Conservation (phyloP, 2,888 invertebrate species). For the Catocala fraxini region DNA sequence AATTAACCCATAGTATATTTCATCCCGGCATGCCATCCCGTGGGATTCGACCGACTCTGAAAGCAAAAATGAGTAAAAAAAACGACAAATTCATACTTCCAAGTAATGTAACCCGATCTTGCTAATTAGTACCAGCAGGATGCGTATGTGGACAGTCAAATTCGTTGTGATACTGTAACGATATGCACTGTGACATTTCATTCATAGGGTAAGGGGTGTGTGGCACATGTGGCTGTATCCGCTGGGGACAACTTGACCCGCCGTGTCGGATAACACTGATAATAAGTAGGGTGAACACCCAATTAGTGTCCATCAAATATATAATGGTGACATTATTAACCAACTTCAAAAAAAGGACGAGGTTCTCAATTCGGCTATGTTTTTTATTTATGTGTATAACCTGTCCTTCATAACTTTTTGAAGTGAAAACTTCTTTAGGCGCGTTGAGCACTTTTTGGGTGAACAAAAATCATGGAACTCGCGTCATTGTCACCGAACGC, state of each 20-base stretch:
- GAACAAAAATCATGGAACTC: no score
- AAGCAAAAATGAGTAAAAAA: not conserved
- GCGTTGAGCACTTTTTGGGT: no score
- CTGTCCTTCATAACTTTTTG: no score
- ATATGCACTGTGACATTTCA: slow-evolving; percentile 38
- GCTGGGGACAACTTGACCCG: slow-evolving; percentile 39
- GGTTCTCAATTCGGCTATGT: no score
- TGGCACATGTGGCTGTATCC: slow-evolving; percentile 42
- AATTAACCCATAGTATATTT: no score
- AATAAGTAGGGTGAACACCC: slow-evolving; percentile 29
- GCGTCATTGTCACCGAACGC: no score
- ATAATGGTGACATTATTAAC: not conserved
- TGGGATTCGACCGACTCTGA: no score
- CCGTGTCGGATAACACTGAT: slow-evolving; percentile 27
- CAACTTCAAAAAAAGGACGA: no score
- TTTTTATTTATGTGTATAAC: no score
- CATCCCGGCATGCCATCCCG: no score
- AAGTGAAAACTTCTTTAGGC: no score
- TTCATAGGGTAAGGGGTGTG: slow-evolving; percentile 33
- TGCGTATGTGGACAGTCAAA: slow-evolving; percentile 35
- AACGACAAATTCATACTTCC: slow-evolving; percentile 2
- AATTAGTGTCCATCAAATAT: slow-evolving; percentile 23
- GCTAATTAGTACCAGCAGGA: slow-evolving; percentile 45
- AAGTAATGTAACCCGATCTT: slow-evolving; percentile 43
- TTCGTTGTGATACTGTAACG: slow-evolving; percentile 23